Conservation (phyloP, 2,888 invertebrate genomes). For the Eristalinus sepulchralis region DNA sequence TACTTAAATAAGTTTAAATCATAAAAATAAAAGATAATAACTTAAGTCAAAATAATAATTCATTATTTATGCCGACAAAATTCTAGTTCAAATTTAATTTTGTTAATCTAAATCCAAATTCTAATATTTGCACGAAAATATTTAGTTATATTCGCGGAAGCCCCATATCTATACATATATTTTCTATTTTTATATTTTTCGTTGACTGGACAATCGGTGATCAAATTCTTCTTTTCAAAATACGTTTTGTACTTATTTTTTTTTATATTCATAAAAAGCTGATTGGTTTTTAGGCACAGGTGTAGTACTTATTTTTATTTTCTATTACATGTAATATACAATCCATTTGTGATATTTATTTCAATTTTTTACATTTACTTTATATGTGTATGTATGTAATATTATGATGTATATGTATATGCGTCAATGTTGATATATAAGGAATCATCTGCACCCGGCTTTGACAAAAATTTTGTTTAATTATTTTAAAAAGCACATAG, state of each 20-base stretch:
- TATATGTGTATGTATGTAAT: not conserved
- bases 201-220: slow-evolving; percentile 59
- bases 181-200: slow-evolving; percentile 11
- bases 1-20: slow-evolving; percentile 25
- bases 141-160: slow-evolving; percentile 46
- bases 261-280: slow-evolving; percentile 20
- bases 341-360: slow-evolving; percentile 13
- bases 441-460: slow-evolving; percentile 19
- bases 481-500: slow-evolving; percentile 11
- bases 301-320: slow-evolving; percentile 19
- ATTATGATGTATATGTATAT: not conserved
- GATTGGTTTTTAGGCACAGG: slow-evolving; percentile 45
- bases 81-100: slow-evolving; percentile 62
- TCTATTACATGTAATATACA: not conserved
- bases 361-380: not conserved
- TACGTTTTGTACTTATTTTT: slow-evolving; percentile 38
- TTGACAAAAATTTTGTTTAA: not conserved
- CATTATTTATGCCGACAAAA: slow-evolving; percentile 70
- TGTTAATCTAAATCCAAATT: slow-evolving; percentile 34
- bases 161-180: slow-evolving; percentile 8
- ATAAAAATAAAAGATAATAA: slow-evolving; percentile 35
- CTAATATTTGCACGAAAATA: slow-evolving; percentile 61
- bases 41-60: slow-evolving; percentile 32
- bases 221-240: slow-evolving; percentile 63
- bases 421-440: slow-evolving; percentile 1